Percentiles rank a stretch among this genome's conserved stretches.
These are phyloP conservation scores for Fistularia commersonii DNA, from an alignment of 2,797 vertebrate genomes.

Conservation along the genomic window DNA sequence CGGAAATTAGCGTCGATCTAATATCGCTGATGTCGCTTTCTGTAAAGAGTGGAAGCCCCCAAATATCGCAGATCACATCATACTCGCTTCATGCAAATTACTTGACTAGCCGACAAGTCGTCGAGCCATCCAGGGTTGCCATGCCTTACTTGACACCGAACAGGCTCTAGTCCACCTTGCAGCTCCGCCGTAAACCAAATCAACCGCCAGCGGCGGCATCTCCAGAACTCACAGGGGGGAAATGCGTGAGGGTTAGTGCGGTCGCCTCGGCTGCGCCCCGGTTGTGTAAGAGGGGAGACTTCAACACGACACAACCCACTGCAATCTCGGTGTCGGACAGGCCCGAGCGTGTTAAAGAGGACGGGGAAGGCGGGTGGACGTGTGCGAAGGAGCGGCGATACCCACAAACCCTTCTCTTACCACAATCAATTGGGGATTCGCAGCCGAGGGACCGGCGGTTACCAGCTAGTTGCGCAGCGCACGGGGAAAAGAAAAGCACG, in stretches of 20 bases:
- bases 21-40: too few species aligned
- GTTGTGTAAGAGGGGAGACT: conserved; percentile 3
- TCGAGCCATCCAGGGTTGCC: too few species aligned
- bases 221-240: background rate
- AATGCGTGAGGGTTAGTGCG: conserved; percentile 32
- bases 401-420: conserved; percentile 74
- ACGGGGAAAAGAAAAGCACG: conserved; percentile 66
- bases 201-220: too few species aligned
- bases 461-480: conserved; percentile 73
- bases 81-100: conserved; percentile 51
- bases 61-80: conserved; percentile 34
- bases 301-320: conserved; percentile 48
- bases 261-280: conserved; percentile 13
- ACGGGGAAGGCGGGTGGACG: conserved; percentile 47
- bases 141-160: too few species aligned
- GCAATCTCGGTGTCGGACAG: conserved; percentile 31
- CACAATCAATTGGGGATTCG: conserved; percentile 77
- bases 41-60: background rate
- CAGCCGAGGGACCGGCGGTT: conserved; percentile 74
- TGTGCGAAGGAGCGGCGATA: conserved; percentile 31
- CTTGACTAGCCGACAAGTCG: too few species aligned
- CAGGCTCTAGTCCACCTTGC: background rate
- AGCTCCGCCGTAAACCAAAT: conserved; percentile 18
- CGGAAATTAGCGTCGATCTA: too few species aligned
- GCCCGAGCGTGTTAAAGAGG: too few species aligned